Percentiles rank a stretch among this genome's conserved stretches.
Evolutionary conservation across 2,797 vertebrate species (phyloP).

Genomic region (Setipinna tenuifilis): DNA sequence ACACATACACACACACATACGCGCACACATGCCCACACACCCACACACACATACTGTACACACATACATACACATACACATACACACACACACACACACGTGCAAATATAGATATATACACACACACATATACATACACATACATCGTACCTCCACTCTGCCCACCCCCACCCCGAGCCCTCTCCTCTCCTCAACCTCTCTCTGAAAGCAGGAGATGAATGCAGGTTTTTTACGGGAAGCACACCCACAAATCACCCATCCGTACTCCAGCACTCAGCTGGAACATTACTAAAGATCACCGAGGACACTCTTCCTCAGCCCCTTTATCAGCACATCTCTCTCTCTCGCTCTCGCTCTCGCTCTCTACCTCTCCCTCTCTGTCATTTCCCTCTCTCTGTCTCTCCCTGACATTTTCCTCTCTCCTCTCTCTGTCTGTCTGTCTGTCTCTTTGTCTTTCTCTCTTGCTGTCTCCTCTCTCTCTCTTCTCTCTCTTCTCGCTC

Average conservation of each 20-base stretch:
- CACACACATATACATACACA: no score
- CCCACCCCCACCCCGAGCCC: background rate
- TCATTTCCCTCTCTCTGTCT: background rate
- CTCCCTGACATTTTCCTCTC: background rate
- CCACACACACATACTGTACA: no score
- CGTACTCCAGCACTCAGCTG: slow-evolving; percentile 55
- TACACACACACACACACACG: no score
- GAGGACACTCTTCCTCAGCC: slow-evolving; percentile 51
- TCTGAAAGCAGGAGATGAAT: slow-evolving; percentile 47
- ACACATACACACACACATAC: no score
- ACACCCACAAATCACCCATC: slow-evolving; percentile 61
- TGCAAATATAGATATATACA: no score
- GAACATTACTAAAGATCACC: slow-evolving; percentile 65
- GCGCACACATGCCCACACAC: no score
- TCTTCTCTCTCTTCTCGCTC: background rate
- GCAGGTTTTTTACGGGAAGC: slow-evolving; percentile 43
- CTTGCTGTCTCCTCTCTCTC: background rate
- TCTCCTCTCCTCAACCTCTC: slow-evolving; percentile 30
- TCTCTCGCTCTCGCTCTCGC: background rate
- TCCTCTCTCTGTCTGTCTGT: background rate
- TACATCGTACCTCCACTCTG: no score
- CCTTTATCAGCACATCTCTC: slow-evolving; percentile 39
- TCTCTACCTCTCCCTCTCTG: background rate
- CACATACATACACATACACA: no score
- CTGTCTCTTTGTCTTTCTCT: background rate